These are phyloP conservation scores for Tympanuchus pallidicinctus DNA, from an alignment of 2,113 vertebrate species.

Conservation along the genomic window DNA sequence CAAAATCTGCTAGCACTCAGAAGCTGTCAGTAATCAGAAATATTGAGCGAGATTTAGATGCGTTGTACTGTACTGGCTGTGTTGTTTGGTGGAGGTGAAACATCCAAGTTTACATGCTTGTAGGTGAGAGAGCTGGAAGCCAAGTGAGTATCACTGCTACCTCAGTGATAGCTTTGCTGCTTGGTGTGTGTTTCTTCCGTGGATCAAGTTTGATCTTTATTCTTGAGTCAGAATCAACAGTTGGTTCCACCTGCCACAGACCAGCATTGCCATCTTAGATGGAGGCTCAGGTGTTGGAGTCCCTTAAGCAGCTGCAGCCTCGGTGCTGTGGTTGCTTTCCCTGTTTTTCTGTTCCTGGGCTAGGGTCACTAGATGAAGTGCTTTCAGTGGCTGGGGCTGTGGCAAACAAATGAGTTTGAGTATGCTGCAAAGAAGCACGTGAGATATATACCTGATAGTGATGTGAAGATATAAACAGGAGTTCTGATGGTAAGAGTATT, in stretches of 20 bases:
- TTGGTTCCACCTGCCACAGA: neutral
- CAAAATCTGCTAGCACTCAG: fast-evolving
- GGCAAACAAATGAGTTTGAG: neutral
- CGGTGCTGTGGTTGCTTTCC: fast-evolving
- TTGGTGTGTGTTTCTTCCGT: fast-evolving
- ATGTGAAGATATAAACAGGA: neutral
- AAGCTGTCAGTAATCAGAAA: neutral
- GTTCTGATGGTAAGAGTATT: neutral
- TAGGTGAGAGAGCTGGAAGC: neutral
- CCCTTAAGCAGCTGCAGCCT: fast-evolving
- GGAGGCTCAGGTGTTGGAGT: neutral
- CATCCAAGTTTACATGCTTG: neutral
- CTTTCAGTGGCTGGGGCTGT: neutral
- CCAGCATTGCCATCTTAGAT: fast-evolving
- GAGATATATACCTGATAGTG: neutral
- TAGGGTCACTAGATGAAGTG: neutral
- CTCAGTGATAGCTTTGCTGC: neutral
- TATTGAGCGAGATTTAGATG: neutral
- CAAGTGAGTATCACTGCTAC: fast-evolving
- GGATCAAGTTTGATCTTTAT: neutral
- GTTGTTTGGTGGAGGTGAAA: neutral
- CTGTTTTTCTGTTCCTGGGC: neutral
- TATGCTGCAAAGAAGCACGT: neutral
- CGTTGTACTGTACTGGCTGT: fast-evolving
- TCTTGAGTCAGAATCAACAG: neutral